Evolutionary conservation across 2,888 invertebrate genomes (phyloP), one percentile per base, ranked within the genome.

Genomic region (Cheilosia vulpina): DNA sequence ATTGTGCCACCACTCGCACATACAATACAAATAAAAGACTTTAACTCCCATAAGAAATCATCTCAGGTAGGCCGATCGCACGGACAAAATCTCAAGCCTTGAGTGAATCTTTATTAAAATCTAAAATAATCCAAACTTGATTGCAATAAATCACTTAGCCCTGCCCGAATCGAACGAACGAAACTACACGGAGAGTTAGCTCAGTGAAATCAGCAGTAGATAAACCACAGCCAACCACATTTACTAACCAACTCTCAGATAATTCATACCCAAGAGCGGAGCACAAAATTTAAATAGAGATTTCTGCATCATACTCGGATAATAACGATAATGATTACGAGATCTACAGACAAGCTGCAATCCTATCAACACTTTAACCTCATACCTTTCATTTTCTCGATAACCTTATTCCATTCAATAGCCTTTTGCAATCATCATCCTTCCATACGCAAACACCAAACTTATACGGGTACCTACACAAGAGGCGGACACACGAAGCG

Each of bases 291-390:
- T 17, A 47, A 47, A 19, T 47, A 17, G 5, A 17, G 17, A 45
- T 17, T 45, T 17, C 19, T 5, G 47, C 9, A 17, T 47, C 47
- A 19, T 1, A 47, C 19, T 7, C 9, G 5, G 19, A 47, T 17
- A 47, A 47, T 47, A 47, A 47, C 17, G 47, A 47, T 47, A 17
- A 47, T 47, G 19, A 9, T 47, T 47, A 47, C 17, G 47, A 45
- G 47, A 17, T 17, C 47, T 19, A 17, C 17, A 9, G 45, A 34
- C 45, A 45, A 45, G 45, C n/a, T 45, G 47, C 47, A 47, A 2
- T 47, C 9, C 7, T 9, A 47, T 19, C 17, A 19, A 47, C 19
- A n/a, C 47, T 2, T 2, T 9, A 47, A 47, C 47, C 47, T 4
- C 47, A 38, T 38, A 47, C 17, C 19, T 47, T 47, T 47, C 47